Percentiles rank a stretch among this genome's conserved stretches.
Evolutionary conservation across 2,888 invertebrate genomes (phyloP).

Genomic region (Cheilosia scutellata): DNA sequence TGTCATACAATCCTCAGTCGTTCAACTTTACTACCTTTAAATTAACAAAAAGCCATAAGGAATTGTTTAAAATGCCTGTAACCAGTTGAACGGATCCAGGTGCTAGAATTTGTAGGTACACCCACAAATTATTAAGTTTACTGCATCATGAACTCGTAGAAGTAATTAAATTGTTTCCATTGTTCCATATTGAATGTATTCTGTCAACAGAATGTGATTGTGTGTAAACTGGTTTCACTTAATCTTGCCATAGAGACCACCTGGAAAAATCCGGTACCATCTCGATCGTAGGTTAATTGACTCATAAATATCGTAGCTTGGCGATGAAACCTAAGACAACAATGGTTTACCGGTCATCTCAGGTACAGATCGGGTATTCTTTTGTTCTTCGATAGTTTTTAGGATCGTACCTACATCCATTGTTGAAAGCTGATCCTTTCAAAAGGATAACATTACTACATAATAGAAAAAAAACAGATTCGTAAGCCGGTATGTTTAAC

Average conservation of each 20-base stretch:
- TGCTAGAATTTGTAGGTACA: conserved; percentile 1
- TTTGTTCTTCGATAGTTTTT: conserved; percentile 1
- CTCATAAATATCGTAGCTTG: conserved; percentile 20
- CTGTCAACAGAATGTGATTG: conserved; percentile 7
- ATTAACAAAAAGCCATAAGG: not conserved
- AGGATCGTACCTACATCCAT: not conserved
- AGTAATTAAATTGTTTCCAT: conserved; percentile 24
- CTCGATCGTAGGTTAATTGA: conserved; percentile 15
- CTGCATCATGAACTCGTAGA: conserved; percentile 8
- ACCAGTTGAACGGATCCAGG: not conserved
- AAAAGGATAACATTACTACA: conserved; percentile 5
- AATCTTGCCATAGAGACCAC: conserved; percentile 25
- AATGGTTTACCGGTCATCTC: conserved; percentile 19
- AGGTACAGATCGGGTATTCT: conserved; percentile 15
- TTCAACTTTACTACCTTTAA: not conserved
- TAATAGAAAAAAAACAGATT: not conserved
- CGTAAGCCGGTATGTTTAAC: not conserved
- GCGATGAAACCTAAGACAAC: conserved; percentile 33
- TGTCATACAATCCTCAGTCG: not conserved
- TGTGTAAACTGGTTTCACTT: conserved; percentile 6
- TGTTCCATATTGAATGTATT: conserved; percentile 6
- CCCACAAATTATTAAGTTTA: conserved; percentile 35
- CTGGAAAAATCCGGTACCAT: conserved; percentile 31
- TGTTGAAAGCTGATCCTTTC: conserved; percentile 40
- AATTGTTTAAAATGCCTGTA: not conserved